Conservation (phyloP, 2,797 vertebrate species). For the Nasua narica region DNA sequence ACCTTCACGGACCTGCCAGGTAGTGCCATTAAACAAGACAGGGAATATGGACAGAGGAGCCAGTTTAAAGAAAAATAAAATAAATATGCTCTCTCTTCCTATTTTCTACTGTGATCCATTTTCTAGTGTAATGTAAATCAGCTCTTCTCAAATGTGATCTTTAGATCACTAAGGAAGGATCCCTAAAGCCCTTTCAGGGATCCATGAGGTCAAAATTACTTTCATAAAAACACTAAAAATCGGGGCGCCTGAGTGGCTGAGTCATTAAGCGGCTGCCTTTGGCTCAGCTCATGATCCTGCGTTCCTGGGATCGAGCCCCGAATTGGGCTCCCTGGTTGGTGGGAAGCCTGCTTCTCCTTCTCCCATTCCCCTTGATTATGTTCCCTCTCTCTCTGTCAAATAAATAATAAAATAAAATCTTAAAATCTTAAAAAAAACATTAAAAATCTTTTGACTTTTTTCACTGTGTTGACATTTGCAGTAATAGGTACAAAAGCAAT, state of each 20-base stretch:
- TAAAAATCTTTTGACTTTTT: not conserved
- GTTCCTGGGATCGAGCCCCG: no score
- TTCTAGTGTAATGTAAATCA: not conserved
- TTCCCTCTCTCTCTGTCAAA: no score
- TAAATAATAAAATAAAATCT: no score
- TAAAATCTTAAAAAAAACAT: not conserved
- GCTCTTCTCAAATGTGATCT: not conserved
- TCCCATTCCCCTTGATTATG: no score
- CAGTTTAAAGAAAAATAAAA: not conserved
- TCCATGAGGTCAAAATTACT: not conserved
- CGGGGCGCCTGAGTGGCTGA: no score
- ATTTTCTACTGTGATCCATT: not conserved
- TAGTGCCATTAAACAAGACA: not conserved
- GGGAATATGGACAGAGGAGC: not conserved
- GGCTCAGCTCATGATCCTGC: no score
- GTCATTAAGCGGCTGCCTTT: no score
- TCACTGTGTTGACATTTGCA: not conserved
- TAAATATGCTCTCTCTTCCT: not conserved
- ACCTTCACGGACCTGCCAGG: not conserved
- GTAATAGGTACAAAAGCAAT: not conserved
- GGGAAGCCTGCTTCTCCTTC: no score
- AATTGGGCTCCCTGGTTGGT: no score
- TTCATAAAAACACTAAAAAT: not conserved
- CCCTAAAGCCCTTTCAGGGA: not conserved
- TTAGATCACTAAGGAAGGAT: not conserved